Evolutionary conservation across 2,797 vertebrate species (phyloP), one percentile per base, ranked within the genome.

Genomic region (Pantherophis vulpinus): DNA sequence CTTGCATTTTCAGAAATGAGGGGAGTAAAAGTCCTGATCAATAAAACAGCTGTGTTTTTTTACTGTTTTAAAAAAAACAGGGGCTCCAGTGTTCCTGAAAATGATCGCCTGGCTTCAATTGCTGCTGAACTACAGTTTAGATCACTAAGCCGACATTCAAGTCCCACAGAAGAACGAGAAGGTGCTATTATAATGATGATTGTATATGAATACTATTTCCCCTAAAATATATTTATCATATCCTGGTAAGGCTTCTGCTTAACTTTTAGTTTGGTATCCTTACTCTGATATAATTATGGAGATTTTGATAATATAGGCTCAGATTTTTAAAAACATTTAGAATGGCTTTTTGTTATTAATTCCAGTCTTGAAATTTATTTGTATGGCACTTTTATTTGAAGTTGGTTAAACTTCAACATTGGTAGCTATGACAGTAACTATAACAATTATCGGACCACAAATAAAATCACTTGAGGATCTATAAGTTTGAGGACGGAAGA

Each of bases 101-200:
- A 99, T 42, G 99, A 99, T 97, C 98, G 99, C 14, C 97, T 99
- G 96, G 98, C 99, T 1, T 99, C 99, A 27, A 98, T 99, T 93
- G 99, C 99, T 66, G 98, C 99, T 7, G 99, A 99, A 91, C 95
- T 99, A 95, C 98, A 99, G 96, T 99, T 99, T 96, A 98, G 98
- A 97, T 99, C 99, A 59, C 98, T 99, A 94, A 99, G 99, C 94
- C 99, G 99, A 56, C 99, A 99, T 97, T 99, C 99, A 74, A 99
- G 99, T 95, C 99, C 99, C 93, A 99, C 99, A 0, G 99, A 99
- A 95, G 99, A 99, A 93, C 96, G 98, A 95, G 99, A 99, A 94
- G 99, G 99, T 99, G 91, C 91, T 86, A n/a, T 74, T 91, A 79
- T 94, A 89, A 86, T 90, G 94, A 66, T 94, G 79, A 92, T 87